A percentile compares a stretch with the other conserved stretches of the same genome.
phyloP scores from a whole-genome alignment of 2,797 vertebrate species.

The Paramormyrops hopkinsi region DNA sequence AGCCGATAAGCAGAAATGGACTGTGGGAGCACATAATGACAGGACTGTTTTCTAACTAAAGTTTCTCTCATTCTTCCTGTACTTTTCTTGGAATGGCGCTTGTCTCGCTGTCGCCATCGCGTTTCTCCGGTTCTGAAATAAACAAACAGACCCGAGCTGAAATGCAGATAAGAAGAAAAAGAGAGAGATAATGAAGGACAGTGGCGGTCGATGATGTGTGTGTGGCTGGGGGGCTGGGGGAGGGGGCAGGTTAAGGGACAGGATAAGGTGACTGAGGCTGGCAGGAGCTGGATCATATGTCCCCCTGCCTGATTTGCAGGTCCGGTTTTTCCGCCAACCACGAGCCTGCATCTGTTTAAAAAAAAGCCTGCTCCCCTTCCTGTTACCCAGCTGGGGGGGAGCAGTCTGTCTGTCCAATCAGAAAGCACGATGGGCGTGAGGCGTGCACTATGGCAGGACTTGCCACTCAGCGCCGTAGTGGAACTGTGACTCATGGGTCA shows the following conservation, averaged over 20 bases:
- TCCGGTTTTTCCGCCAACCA: neutral
- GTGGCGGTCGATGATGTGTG: neutral
- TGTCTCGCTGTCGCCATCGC: neutral
- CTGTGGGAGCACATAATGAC: constrained; percentile 13
- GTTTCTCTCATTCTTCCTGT: constrained; percentile 17
- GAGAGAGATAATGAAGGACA: neutral
- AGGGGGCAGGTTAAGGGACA: neutral
- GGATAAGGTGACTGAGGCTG: neutral
- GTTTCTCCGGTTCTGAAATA: neutral
- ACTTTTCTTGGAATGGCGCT: constrained; percentile 12
- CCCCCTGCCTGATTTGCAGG: neutral
- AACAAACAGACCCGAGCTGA: constrained; percentile 14
- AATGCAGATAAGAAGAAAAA: constrained; percentile 23
- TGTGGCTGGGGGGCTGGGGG: no score
- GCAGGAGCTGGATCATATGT: neutral
- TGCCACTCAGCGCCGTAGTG: neutral
- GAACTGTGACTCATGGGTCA: neutral
- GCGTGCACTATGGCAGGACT: neutral
- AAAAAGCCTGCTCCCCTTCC: neutral
- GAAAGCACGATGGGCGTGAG: neutral
- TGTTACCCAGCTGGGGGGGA: neutral
- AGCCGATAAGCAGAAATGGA: constrained; percentile 28
- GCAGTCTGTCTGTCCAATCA: neutral
- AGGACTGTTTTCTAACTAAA: neutral
- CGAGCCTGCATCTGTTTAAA: neutral